A percentile compares a stretch with the other conserved stretches of the same genome.
Evolutionary conservation across 2,113 vertebrate species (phyloP).

Genomic region (Elaphurus davidianus): DNA sequence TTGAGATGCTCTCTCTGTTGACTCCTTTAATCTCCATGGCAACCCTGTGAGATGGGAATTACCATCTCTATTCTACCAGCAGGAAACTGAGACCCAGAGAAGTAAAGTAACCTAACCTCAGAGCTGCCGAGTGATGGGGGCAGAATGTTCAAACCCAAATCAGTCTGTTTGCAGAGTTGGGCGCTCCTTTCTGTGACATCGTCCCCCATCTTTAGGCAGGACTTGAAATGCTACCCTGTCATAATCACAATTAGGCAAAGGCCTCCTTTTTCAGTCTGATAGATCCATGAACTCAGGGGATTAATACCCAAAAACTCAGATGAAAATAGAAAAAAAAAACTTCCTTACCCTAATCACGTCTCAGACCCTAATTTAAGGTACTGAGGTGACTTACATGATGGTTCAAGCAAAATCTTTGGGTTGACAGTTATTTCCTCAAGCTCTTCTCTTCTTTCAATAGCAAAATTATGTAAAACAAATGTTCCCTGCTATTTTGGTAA

Average conservation of each 20-base stretch:
- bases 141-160: neutral
- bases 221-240: neutral
- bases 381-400: neutral
- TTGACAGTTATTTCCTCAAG: slow-evolving; percentile 29
- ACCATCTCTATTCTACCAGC: neutral
- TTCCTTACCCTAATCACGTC: neutral
- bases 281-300: neutral
- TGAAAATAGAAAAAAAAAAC: neutral
- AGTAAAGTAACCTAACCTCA: neutral
- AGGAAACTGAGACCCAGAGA: neutral
- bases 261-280: neutral
- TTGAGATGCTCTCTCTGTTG: neutral
- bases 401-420: neutral
- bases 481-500: slow-evolving; percentile 63
- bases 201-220: neutral
- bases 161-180: neutral
- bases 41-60: neutral
- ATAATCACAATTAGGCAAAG: neutral
- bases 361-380: neutral
- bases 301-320: neutral
- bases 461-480: slow-evolving; percentile 65
- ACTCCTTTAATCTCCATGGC: neutral
- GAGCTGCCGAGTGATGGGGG: neutral
- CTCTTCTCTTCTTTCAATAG: slow-evolving; percentile 13
- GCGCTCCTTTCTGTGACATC: neutral